Conservation (phyloP, 2,888 invertebrate genomes). For the Melinaea marsaeus region DNA sequence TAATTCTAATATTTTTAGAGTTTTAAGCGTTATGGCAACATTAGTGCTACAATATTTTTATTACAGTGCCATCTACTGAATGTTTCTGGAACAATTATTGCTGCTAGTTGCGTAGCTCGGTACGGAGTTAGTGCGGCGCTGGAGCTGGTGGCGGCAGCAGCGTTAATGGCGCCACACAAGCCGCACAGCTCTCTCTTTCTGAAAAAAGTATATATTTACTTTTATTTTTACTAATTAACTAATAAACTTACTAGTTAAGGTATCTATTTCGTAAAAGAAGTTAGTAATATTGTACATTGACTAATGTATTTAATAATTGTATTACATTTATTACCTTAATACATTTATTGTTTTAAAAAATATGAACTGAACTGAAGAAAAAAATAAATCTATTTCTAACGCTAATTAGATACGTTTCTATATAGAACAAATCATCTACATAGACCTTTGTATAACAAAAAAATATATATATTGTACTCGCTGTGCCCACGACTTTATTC, state of each 20-base stretch:
- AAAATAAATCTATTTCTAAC: too few species aligned
- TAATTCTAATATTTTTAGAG: conserved; percentile 3
- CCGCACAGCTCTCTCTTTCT: conserved; percentile 68
- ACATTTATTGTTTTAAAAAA: too few species aligned
- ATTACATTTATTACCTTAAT: too few species aligned
- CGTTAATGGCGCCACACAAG: conserved; percentile 65
- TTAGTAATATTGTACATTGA: too few species aligned
- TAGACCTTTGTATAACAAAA: too few species aligned
- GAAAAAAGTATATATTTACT: conserved; percentile 31
- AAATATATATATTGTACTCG: too few species aligned
- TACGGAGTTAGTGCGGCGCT: conserved; percentile 56
- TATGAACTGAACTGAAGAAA: too few species aligned
- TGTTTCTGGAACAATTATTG: conserved; percentile 19
- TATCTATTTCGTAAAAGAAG: too few species aligned
- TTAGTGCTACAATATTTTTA: conserved; percentile 1
- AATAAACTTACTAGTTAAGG: not conserved
- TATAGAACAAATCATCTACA: too few species aligned
- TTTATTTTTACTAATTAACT: not conserved
- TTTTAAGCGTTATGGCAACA: conserved; percentile 17
- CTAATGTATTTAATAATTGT: too few species aligned
- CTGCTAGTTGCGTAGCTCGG: not conserved
- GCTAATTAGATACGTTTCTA: too few species aligned
- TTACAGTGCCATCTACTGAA: conserved; percentile 31
- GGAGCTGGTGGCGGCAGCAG: conserved; percentile 61
- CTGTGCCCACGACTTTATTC: too few species aligned